A percentile compares a stretch with the other conserved stretches of the same genome.
These are phyloP conservation scores for Falco novaeseelandiae DNA, from an alignment of 2,797 vertebrate species.

Conservation along the genomic window DNA sequence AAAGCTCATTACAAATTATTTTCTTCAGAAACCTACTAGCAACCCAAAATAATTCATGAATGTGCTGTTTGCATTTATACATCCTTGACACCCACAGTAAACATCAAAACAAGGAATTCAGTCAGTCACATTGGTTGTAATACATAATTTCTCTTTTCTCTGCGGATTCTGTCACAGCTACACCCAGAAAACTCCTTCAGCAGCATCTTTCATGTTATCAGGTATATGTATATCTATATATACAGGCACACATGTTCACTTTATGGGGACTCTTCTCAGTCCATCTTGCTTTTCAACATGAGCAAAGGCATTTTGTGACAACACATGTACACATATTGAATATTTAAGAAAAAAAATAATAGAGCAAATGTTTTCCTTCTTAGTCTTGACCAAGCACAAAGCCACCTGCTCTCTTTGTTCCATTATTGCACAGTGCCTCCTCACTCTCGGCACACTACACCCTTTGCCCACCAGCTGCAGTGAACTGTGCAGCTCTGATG, in stretches of 20 bases:
- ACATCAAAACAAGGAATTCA: conserved; percentile 67
- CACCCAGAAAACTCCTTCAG: neutral
- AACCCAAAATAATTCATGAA: conserved; percentile 66
- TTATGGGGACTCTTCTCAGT: neutral
- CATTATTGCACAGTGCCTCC: neutral
- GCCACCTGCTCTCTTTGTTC: neutral
- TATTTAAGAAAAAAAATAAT: no score
- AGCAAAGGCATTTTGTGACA: neutral
- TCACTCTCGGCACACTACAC: neutral
- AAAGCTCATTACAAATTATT: conserved; percentile 69
- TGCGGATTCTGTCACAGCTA: neutral
- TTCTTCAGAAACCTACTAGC: conserved; percentile 61
- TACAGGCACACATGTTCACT: neutral
- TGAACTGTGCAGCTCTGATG: rapidly evolving
- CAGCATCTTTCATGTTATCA: neutral
- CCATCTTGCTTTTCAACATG: rapidly evolving
- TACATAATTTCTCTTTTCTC: neutral
- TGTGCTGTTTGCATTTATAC: conserved; percentile 59
- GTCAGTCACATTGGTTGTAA: conserved; percentile 46
- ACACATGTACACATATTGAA: rapidly evolving
- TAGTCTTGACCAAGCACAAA: neutral
- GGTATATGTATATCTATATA: neutral
- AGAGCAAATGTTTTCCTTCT: neutral
- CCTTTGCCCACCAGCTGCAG: neutral
- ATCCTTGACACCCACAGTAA: conserved; percentile 59